Evolutionary conservation across 2,797 vertebrate species (phyloP), one percentile per base, ranked within the genome.

Genomic region (Eidolon dupreanum): DNA sequence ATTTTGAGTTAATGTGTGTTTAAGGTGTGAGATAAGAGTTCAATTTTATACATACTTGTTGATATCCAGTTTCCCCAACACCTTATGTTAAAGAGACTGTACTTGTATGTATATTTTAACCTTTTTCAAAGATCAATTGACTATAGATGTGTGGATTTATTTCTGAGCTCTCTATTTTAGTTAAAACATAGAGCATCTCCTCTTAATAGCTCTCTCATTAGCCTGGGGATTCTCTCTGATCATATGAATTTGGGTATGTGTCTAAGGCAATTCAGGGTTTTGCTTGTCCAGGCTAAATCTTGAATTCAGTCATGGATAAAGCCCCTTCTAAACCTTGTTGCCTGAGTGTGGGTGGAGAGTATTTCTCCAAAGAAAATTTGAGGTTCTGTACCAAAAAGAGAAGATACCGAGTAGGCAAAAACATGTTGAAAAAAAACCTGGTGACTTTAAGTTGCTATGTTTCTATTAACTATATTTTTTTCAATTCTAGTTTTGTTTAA

Each of bases 401-500:
- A 77, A 8, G 46, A 26, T 78, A 15, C 28, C 46, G 36, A 17
- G 5, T 16, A 65, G n/a, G 16, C 24, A 94, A 41, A 96, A 71
- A 2, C 26, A 38, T 4, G 63, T 11, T 41, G 2, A 9, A 22
- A 88, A 49, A 24, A 28, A 61, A 81, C 41, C 26, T 38, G 49
- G 41, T 77, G 61, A 70, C 11, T 46, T 79, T 75, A 70, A 36
- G 46, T 84, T 81, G 53, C 24, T 88, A 26, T 70, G 11, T 70
- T 93, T 73, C 49, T 78, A 79, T 43, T 87, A 82, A 90, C 83
- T 84, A 5, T 36, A 68, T 43, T 65, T 90, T 89, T 57, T 90
- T 74, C 53, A 74, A 90, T 90, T 94, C 38, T 75, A 49, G 85
- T 90, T 88, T 84, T 5, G 24, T 95, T 93, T 46, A 74, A 81